Evolutionary conservation across 2,797 vertebrate species (phyloP).

Genomic region (Acanthis flammea): DNA sequence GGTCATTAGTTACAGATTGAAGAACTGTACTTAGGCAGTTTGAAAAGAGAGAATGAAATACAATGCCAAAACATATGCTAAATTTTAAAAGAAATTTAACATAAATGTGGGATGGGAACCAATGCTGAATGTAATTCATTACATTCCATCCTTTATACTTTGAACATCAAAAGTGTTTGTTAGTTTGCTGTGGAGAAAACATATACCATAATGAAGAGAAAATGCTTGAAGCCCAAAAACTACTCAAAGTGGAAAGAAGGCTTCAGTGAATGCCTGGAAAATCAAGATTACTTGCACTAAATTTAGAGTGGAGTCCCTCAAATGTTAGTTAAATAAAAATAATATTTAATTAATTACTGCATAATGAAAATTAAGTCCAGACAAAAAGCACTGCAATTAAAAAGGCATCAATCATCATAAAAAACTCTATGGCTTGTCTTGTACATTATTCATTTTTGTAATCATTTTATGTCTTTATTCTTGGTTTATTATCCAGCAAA

Average conservation of each 20-base stretch:
- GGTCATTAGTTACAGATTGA: background rate
- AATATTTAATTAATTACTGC: background rate
- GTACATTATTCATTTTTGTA: background rate
- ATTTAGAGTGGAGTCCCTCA: background rate
- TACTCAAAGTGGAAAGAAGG: background rate
- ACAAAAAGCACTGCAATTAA: background rate
- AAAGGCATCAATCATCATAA: background rate
- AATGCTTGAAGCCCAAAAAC: background rate
- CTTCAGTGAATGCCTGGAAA: background rate
- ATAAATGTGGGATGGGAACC: background rate
- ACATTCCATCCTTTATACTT: background rate
- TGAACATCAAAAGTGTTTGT: background rate
- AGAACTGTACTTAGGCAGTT: background rate
- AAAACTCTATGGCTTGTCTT: background rate
- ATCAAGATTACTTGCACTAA: background rate
- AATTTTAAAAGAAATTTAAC: background rate
- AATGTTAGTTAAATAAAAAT: background rate
- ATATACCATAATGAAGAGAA: background rate
- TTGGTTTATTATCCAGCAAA: background rate
- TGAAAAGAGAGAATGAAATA: background rate
- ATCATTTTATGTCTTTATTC: background rate
- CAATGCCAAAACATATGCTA: background rate
- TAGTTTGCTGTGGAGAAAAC: slow-evolving; percentile 1
- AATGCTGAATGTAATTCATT: background rate
- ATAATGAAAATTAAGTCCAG: background rate